phyloP scores from a whole-genome alignment of 2,113 vertebrate genomes.

The Misgurnus anguillicaudatus region DNA sequence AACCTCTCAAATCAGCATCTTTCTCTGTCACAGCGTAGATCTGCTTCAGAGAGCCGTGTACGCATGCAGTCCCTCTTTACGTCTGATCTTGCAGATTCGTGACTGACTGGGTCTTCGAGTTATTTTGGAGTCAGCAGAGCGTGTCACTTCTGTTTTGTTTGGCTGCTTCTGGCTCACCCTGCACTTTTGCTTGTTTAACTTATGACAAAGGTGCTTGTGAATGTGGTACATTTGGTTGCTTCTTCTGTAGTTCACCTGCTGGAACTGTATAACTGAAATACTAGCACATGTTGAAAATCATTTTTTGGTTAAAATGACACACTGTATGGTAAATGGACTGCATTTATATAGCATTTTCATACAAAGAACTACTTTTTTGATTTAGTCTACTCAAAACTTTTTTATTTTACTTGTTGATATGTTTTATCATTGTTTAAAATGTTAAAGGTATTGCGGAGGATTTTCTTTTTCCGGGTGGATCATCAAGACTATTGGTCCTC shows the following conservation, averaged over 20 bases:
- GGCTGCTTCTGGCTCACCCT: background rate
- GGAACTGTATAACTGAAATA: background rate
- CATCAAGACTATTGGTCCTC: no score
- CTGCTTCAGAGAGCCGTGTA: background rate
- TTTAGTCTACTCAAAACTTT: no score
- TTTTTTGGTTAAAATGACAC: no score
- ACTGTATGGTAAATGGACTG: no score
- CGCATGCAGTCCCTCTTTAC: background rate
- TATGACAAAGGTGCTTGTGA: background rate
- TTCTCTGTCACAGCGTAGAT: background rate
- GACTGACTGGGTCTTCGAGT: background rate
- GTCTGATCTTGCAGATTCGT: slow-evolving; percentile 20
- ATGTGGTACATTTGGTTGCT: background rate
- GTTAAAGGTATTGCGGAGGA: no score
- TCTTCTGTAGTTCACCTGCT: background rate
- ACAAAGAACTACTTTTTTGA: no score
- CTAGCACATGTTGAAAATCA: background rate
- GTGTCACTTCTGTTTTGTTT: slow-evolving; percentile 6
- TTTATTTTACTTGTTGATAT: no score
- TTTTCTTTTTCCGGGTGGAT: no score
- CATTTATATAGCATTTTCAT: no score
- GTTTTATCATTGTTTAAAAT: no score
- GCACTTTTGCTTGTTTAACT: background rate
- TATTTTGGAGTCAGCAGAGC: slow-evolving; percentile 17
- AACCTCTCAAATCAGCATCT: background rate